Conservation (phyloP, 2,797 vertebrate species). For the Argentina silus region DNA sequence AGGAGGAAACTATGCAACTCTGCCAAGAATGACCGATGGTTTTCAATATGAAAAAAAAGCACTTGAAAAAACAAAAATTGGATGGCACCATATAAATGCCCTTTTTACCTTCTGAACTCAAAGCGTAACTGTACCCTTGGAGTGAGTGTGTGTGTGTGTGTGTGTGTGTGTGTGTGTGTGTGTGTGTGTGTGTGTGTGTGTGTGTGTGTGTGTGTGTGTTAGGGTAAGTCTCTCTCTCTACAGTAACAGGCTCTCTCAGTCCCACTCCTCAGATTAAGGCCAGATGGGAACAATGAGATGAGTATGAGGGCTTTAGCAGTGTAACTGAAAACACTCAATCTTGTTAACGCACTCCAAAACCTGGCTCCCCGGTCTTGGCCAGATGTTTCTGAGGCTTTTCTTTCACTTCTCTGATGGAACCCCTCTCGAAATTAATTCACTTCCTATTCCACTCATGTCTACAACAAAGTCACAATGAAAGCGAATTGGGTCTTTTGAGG, state of each 20-base stretch:
- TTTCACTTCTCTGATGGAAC: constrained; percentile 61
- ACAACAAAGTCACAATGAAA: constrained; percentile 67
- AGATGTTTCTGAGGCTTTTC: constrained; percentile 71
- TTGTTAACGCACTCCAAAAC: constrained; percentile 74
- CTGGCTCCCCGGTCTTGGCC: constrained; percentile 69
- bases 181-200: no score
- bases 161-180: no score
- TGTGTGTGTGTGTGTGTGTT: background rate
- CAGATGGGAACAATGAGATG: constrained; percentile 77
- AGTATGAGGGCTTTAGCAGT: constrained; percentile 69
- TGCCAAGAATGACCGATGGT: no score
- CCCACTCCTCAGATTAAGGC: constrained; percentile 69
- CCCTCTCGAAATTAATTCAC: constrained; percentile 65
- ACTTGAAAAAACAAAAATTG: no score
- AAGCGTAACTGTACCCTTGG: no score
- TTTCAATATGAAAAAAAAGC: no score
- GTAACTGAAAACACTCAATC: constrained; percentile 72
- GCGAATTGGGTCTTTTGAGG: constrained; percentile 64
- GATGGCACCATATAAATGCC: no score
- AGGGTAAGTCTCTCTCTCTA: background rate
- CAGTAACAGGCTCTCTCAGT: constrained; percentile 31
- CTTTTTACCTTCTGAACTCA: no score
- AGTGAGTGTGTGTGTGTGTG: no score
- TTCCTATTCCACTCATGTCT: constrained; percentile 65
- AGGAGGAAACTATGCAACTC: no score